Evolutionary conservation across 2,113 vertebrate genomes (phyloP), one percentile per base, ranked within the genome.

Genomic region (Aegotheles bennettii): DNA sequence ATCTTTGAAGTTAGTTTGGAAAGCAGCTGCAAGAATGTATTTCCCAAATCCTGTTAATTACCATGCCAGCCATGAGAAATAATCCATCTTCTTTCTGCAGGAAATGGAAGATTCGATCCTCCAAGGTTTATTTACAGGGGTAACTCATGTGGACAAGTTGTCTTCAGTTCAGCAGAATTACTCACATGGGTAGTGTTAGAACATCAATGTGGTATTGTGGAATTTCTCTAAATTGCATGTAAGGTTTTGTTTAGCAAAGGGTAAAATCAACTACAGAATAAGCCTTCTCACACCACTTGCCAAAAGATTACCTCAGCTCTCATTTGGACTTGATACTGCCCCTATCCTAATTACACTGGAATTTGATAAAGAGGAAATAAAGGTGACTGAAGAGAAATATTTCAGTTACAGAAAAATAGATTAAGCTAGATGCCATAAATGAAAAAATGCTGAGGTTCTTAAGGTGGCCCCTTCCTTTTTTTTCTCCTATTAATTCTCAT

Each of bases 1-100:
- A 95, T 94, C 94, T 96, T 96, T 96, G 93, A 93, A 97, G 96
- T 95, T 94, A 87, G 95, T 96, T 95, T 93, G 79, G 70, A 95
- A 96, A 95, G 86, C 88, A 95, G 60, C 90, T 96, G 70, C 67
- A 95, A 95, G 82, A 96, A 92, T 61, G 69, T 84, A 76, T 90
- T 93, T 94, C 78, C 90, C 82, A 95, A 95, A 95, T 95, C 94
- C 91, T 92, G 63, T 92, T 97, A 97, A 96, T 95, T 95, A 94
- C 91, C 92, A 53, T 92, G 85, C 89, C 89, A 90, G 78, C 88
- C 80, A 87, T 83, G 38, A 96, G 74, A 95, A 93, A 42, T 81
- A 80, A 97, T 97, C 94, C 74, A 19, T 35, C 5, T 26, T 70
- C 78, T 54, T 60, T 54, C 64, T 77, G 31, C 50, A 90, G 87